Evolutionary conservation across 2,113 vertebrate genomes (phyloP).

Genomic region (Rafetus swinhoei): DNA sequence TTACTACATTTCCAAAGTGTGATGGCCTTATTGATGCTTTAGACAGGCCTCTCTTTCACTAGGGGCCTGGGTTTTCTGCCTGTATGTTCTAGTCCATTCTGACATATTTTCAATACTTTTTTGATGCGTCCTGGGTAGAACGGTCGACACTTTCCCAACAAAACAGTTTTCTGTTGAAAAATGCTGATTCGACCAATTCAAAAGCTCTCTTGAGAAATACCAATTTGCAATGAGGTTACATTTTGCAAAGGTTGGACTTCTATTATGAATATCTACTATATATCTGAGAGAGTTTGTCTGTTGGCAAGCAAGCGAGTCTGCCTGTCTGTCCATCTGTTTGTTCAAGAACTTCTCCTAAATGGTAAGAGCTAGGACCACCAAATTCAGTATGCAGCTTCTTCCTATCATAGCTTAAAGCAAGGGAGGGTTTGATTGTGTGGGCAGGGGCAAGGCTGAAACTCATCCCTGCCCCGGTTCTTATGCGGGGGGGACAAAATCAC

Average conservation of each 20-base stretch:
- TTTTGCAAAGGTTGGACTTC: slow-evolving; percentile 13
- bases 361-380: no score
- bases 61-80: background rate
- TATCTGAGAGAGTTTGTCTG: no score
- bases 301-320: no score
- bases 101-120: background rate
- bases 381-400: no score
- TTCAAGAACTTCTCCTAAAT: no score
- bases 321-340: no score
- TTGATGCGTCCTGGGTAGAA: background rate
- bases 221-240: background rate
- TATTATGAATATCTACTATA: background rate
- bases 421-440: no score
- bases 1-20: background rate
- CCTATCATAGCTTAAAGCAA: no score
- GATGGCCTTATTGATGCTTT: background rate
- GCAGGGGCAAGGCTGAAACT: no score
- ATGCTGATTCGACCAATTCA: background rate
- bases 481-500: no score
- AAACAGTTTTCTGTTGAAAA: slow-evolving; percentile 27
- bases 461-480: no score
- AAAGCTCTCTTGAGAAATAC: slow-evolving; percentile 19
- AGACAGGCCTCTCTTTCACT: background rate
- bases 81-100: background rate
- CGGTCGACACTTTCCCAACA: slow-evolving; percentile 1